Conservation (phyloP, 2,888 invertebrate genomes). For the Trileptium ribeirensis region DNA sequence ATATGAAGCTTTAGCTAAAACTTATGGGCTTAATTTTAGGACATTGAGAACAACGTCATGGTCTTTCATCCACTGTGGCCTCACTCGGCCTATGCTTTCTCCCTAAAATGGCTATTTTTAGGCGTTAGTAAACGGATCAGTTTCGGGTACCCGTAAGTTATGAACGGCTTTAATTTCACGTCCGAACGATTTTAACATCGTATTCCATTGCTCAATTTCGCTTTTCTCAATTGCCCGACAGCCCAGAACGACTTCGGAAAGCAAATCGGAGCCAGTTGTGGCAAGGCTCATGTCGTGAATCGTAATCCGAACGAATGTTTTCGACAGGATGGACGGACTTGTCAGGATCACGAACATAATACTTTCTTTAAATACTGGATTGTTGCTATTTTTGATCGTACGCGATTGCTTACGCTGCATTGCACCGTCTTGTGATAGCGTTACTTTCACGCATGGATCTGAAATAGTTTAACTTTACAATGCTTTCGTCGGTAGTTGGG, state of each 20-base stretch:
- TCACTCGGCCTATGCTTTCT: too few relatives aligned
- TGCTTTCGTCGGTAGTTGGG: too few relatives aligned
- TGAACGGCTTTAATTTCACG: slow-evolving; percentile 49
- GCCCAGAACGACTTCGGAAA: slow-evolving; percentile 51
- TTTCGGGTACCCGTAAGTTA: slow-evolving; percentile 40
- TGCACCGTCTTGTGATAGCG: slow-evolving; percentile 48
- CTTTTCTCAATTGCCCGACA: slow-evolving; percentile 51
- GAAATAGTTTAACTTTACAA: too few relatives aligned
- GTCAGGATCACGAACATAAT: slow-evolving; percentile 51
- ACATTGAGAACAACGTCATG: too few relatives aligned
- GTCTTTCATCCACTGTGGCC: too few relatives aligned
- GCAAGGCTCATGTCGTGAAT: slow-evolving; percentile 44
- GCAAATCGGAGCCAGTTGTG: slow-evolving; percentile 42
- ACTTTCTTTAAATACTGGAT: slow-evolving; percentile 36
- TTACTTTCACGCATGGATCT: slow-evolving; percentile 54
- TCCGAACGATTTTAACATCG: slow-evolving; percentile 50
- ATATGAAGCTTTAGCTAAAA: too few relatives aligned
- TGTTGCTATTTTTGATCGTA: slow-evolving; percentile 39
- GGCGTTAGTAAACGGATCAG: not conserved
- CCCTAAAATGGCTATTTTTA: too few relatives aligned
- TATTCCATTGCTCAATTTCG: slow-evolving; percentile 52
- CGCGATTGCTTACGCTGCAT: slow-evolving; percentile 48
- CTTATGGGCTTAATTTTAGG: too few relatives aligned
- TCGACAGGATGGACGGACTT: slow-evolving; percentile 47
- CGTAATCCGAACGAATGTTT: slow-evolving; percentile 50